Base-by-base conservation (phyloP, 64 coral and sea anemone species). In the Cladopsammia gracilis region DNA sequence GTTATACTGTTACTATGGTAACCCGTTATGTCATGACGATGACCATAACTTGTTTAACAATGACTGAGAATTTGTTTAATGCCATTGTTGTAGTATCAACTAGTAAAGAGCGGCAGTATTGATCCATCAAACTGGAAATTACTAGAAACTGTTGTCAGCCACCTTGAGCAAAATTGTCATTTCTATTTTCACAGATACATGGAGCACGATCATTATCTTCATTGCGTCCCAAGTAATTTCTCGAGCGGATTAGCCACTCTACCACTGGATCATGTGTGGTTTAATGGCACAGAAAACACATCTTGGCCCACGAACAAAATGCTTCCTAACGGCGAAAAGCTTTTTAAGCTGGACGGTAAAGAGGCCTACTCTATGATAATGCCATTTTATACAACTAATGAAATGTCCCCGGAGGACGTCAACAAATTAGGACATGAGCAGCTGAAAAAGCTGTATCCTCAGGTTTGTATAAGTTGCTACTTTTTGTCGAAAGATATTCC, bases 211-310 rank as follows among this genome's bases (percentile, higher is more conserved):
- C 90, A 99, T 46, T 88, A 80, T 45, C 62, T 64, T 19, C 91
- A 96, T 68, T 99, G 98, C 65, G 69, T 99, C 11, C 98, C 98
- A 62, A 96, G 98, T 91, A 78, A 93, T 71, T 76, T 99, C 56
- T 99, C 98, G 0, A 99, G 98, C 62, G 98, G 98, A 70, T 85
- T 96, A 6, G 86, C 87, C 13, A 64, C 62, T 64, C 77, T 99
- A 11, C 98, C 98, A 10, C n/a, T 99, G 12, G 66, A 89, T 10
- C 93, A 96, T 64, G 84, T 99, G 1, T 99, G 96, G 83, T 64
- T 76, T 54, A 69, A 99, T 67, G 98, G 98, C 3, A 71, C 48
- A 13, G 53, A 89, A 34, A 92, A 96, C 70, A 44, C 44, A 13
- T 88, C 44, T 20, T 60, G 86, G 58, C 47, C 51, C 34, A 99